Base-by-base conservation (phyloP, 2,113 vertebrate species). In the Chamaetylas fuelleborni region DNA sequence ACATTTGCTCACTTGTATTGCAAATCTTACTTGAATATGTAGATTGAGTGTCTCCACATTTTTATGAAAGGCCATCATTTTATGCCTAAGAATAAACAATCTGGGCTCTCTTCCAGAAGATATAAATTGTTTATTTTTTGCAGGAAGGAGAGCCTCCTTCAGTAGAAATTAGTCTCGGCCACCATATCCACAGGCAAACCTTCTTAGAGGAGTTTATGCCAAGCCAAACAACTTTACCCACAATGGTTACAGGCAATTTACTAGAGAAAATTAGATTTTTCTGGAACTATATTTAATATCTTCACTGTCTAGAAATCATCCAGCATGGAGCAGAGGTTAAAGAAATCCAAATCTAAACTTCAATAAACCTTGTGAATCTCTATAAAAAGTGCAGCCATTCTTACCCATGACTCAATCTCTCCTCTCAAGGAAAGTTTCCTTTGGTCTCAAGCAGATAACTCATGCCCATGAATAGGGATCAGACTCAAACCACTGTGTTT, bases 51-150 rank as follows among this genome's bases (percentile, higher is more conserved):
- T 60, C 45, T 80, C 36, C 8, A 14, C 61, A 91, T 86, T 88
- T 94, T 92, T 92, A 92, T 81, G 80, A 86, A 76, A 73, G 45
- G 33, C 45, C 76, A 83, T 86, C 4, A 71, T 92, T 92, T 97
- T 70, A 31, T 62, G 31, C 22, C 42, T 70, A 91, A 86, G 61
- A 94, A 95, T 92, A 95, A 88, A 86, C 54, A 86, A 88, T 67
- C 90, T 88, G 47, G 82, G 85, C 71, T 90, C 24, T 66, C 72
- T 83, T 93, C 90, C 76, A 88, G 38, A 58, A 83, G 34, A 92
- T 66, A 38, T 73, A 56, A 86, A 70, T 83, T 82, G 23, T 66
- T 95, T 86, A 20, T 28, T 67, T 90, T 81, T 62, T 20, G 4
- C 77, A 73, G 88, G 43, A 54, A 85, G 43, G 33, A 91, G 42